Evolutionary conservation across 2,797 vertebrate species (phyloP), one percentile per base, ranked within the genome.

Genomic region (Syncerus caffer): DNA sequence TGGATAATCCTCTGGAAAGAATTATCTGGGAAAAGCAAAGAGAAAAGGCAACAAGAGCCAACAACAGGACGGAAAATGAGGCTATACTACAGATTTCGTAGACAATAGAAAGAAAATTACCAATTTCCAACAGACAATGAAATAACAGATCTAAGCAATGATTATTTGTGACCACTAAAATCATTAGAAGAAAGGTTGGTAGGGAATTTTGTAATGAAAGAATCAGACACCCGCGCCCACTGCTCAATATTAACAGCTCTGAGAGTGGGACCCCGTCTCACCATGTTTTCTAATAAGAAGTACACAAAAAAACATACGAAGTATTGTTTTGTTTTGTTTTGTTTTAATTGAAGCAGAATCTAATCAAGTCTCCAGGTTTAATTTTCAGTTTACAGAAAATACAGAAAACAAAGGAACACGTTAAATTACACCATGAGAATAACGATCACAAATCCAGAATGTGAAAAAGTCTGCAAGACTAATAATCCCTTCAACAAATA

Each of bases 401-500:
- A 85, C 17, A 91, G 58, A 51, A 55, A 85, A 79, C 16, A 80
- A 92, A 87, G 51, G 83, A 50, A 58, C 51, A 27, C 25, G 2
- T 71, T 86, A 95, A 97, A 90, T 60, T 38, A 71, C 2, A 29
- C 57, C 27, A 38, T 7, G 23, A 93, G 64, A 84, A 89, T 58
- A 82, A 95, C 29, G 34, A 92, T 51, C 85, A 93, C 64, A 71
- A 90, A 47, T 50, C 50, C 55, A 86, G 50, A 57, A 60, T 55
- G 64, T 51, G 51, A 64, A 79, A 96, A 94, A 89, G 17, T 74
- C 79, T 90, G 67, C 29, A 95, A 47, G 42, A 79, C 58, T 51
- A 92, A 94, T 60, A 55, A 92, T 80, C 12, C n/a, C 53, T 90
- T 89, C 53, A 85, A 90, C 87, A 88, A 87, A 87, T 17, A 91